A percentile compares a stretch with the other conserved stretches of the same genome.
phyloP scores from a whole-genome alignment of 2,113 vertebrate species.

The Etia nguti region DNA sequence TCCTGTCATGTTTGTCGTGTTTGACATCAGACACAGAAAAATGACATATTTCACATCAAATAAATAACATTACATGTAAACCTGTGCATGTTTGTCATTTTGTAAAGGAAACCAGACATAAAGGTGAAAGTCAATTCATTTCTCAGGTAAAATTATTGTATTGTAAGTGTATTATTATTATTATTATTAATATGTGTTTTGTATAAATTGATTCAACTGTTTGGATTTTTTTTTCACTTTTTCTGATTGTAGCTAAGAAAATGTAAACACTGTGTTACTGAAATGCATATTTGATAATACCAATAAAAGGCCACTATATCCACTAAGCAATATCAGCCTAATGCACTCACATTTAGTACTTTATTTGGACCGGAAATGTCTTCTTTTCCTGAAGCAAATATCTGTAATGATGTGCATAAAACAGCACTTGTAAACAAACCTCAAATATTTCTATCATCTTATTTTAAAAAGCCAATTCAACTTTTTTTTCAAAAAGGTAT shows the following conservation, averaged over 20 bases:
- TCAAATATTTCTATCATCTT: not conserved
- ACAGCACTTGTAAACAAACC: not conserved
- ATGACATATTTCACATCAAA: not conserved
- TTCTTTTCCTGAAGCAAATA: not conserved
- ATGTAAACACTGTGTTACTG: not conserved
- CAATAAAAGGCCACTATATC: not conserved
- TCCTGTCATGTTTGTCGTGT: not conserved
- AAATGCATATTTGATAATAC: not conserved
- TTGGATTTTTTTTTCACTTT: no score
- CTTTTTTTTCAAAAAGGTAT: rapidly evolving
- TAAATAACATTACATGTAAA: no score
- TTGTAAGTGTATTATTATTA: no score
- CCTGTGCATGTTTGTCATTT: no score
- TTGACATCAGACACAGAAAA: not conserved
- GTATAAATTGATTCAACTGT: not conserved
- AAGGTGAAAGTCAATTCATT: not conserved
- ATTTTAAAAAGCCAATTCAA: not conserved
- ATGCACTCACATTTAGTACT: not conserved
- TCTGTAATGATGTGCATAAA: not conserved
- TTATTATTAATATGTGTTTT: not conserved
- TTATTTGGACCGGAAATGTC: not conserved
- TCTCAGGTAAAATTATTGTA: no score
- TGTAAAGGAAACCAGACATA: not conserved
- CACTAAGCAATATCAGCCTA: not conserved
- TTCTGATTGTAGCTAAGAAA: not conserved